Percentiles rank a stretch among this genome's conserved stretches.
phyloP scores from a whole-genome alignment of 2,797 vertebrate species.

The Lophius americanus region DNA sequence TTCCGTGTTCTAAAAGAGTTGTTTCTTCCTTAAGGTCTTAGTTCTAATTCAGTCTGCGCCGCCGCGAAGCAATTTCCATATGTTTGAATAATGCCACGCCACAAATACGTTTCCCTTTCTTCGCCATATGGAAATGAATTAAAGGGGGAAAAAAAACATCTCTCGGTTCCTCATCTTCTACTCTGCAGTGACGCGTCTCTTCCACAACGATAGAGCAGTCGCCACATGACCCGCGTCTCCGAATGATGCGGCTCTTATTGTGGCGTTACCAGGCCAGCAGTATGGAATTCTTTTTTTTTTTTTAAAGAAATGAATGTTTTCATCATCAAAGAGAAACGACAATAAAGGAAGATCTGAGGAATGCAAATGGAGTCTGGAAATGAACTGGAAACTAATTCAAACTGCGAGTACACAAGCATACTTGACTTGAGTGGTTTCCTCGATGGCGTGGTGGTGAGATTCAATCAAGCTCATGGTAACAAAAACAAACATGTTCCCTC shows the following conservation, averaged over 20 bases:
- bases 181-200: constrained; percentile 1
- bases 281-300: background rate
- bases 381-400: constrained; percentile 27
- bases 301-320: background rate
- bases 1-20: too few species aligned
- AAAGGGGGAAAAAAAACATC: too few species aligned
- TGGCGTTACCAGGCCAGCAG: background rate
- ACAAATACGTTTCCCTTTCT: too few species aligned
- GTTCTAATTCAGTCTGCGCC: too few species aligned
- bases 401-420: background rate
- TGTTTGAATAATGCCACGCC: too few species aligned
- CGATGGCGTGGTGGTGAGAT: background rate
- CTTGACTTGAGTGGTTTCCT: constrained; percentile 11
- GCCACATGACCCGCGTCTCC: background rate
- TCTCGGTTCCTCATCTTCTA: background rate
- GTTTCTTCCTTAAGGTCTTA: too few species aligned
- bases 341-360: background rate
- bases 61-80: too few species aligned
- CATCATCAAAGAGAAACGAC: background rate
- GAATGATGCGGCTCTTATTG: background rate
- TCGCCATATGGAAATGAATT: too few species aligned
- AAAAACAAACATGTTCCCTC: background rate
- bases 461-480: constrained; percentile 13
- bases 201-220: background rate
- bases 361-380: background rate